These are phyloP conservation scores for Florisuga fusca DNA, from an alignment of 2,797 vertebrate species.

Conservation along the genomic window DNA sequence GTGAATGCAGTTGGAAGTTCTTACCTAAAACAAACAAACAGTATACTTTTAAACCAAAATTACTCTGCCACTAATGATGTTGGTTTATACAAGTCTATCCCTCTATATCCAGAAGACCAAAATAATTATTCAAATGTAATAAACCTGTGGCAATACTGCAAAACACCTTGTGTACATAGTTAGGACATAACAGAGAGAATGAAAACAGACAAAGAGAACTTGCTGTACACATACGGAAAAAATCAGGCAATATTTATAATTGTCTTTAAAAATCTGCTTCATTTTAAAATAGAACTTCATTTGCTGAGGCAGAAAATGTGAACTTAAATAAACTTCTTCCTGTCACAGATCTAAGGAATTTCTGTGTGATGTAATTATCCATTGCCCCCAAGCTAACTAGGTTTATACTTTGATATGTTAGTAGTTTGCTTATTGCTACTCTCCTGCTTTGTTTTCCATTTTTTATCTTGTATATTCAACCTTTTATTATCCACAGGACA, in stretches of 20 bases:
- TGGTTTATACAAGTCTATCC: neutral
- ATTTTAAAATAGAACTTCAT: neutral
- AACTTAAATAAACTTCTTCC: neutral
- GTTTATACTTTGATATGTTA: neutral
- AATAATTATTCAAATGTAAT: neutral
- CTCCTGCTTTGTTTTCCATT: rapidly evolving
- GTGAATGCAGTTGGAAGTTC: neutral
- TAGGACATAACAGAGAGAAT: neutral
- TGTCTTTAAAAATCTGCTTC: neutral
- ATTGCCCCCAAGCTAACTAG: rapidly evolving
- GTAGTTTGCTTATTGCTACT: neutral
- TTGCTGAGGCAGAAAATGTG: neutral
- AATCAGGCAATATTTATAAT: neutral
- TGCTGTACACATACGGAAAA: neutral
- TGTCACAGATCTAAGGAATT: neutral
- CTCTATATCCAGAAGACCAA: neutral
- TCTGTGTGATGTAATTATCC: neutral
- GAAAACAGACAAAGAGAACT: neutral
- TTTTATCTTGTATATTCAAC: neutral
- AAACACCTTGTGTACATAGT: neutral
- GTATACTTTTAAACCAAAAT: neutral
- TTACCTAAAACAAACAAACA: neutral
- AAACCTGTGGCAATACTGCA: neutral
- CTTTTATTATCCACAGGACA: neutral
- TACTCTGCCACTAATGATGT: neutral